Percentiles rank a stretch among this genome's conserved stretches.
phyloP scores from a whole-genome alignment of 2,888 invertebrate genomes.

The Ennomos erosarius region DNA sequence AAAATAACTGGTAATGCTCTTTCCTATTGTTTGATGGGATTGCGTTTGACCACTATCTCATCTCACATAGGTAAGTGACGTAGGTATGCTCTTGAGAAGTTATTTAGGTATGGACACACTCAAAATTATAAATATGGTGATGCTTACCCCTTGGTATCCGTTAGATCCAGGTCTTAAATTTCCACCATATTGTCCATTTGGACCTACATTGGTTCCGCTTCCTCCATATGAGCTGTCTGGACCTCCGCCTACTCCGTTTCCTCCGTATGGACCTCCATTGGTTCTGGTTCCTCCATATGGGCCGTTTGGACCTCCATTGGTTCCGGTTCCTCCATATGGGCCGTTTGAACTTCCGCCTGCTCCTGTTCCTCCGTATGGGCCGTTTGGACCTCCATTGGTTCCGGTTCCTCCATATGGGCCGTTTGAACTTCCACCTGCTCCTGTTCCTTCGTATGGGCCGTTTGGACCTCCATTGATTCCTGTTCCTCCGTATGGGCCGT shows the following conservation, averaged over 20 bases:
- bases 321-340: constrained; percentile 1
- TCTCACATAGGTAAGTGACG: too few species aligned
- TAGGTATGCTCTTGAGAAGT: not conserved
- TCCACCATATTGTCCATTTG: too few species aligned
- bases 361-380: constrained; percentile 32
- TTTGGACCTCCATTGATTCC: constrained; percentile 18
- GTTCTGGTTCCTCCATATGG: constrained; percentile 8
- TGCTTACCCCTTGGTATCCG: constrained; percentile 48
- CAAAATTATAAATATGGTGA: constrained; percentile 3
- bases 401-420: constrained; percentile 23
- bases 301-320: constrained; percentile 13
- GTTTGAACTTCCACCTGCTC: constrained; percentile 1
- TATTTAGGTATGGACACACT: not conserved
- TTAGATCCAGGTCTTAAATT: too few species aligned
- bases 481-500: constrained; percentile 21
- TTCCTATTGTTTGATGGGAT: too few species aligned
- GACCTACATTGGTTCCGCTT: constrained; percentile 14
- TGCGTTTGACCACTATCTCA: too few species aligned
- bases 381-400: constrained; percentile 9
- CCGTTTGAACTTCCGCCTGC: not conserved
- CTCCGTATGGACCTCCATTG: constrained; percentile 17
- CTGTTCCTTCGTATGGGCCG: constrained; percentile 3
- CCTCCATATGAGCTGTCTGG: constrained; percentile 30
- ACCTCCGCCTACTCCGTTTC: constrained; percentile 13
- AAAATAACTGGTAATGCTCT: too few species aligned